Evolutionary conservation across 2,113 vertebrate genomes (phyloP).

Genomic region (Isurus oxyrinchus): DNA sequence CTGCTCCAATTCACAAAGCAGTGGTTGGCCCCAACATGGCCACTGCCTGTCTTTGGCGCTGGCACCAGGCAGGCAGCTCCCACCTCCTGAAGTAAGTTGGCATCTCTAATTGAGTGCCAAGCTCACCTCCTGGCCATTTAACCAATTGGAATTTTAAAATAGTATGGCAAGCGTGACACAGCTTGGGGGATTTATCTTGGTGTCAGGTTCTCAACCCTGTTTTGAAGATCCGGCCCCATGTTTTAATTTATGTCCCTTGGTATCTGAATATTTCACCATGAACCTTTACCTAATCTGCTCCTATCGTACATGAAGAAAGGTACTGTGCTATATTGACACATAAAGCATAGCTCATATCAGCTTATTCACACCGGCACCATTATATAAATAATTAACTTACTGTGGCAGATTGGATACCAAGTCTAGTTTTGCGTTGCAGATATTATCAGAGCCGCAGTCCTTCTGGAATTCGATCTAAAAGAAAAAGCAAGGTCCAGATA

Average conservation of each 20-base stretch:
- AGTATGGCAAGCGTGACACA: no score
- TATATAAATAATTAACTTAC: slow-evolving; percentile 46
- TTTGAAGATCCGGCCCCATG: background rate
- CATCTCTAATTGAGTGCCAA: no score
- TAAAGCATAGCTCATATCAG: background rate
- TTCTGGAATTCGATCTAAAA: slow-evolving; percentile 53
- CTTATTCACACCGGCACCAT: background rate
- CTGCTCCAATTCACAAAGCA: no score
- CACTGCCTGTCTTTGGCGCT: no score
- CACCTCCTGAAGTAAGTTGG: no score
- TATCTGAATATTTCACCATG: background rate
- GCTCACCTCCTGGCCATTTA: no score
- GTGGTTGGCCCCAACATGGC: no score
- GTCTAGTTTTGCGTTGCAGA: slow-evolving; percentile 45
- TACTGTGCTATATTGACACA: background rate
- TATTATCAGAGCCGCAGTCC: slow-evolving; percentile 46
- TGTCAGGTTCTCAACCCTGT: background rate
- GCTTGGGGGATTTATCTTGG: no score
- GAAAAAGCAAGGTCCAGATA: slow-evolving; percentile 38
- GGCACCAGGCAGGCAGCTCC: no score
- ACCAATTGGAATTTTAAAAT: no score
- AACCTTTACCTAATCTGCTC: background rate
- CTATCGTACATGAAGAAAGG: background rate
- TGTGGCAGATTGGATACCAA: slow-evolving; percentile 41
- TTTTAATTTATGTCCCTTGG: background rate